A percentile compares a stretch with the other conserved stretches of the same genome.
Evolutionary conservation across 2,113 vertebrate species (phyloP).

Genomic region (Cervus canadensis): DNA sequence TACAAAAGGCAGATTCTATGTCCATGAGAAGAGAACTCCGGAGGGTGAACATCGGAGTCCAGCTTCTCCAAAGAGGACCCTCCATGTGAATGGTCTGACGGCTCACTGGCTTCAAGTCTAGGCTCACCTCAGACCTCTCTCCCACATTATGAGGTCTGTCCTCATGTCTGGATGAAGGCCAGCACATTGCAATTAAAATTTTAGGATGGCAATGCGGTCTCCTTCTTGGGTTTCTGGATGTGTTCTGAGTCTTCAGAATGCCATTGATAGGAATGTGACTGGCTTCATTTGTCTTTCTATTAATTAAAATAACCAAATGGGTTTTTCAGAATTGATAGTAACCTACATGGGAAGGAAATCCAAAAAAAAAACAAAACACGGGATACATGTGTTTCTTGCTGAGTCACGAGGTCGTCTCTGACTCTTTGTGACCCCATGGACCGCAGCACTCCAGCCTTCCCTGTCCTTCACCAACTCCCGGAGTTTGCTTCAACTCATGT

Average conservation of each 20-base stretch:
- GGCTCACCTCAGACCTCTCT: rapidly evolving
- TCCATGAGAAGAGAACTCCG: rapidly evolving
- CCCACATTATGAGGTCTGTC: rapidly evolving
- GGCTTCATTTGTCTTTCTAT: rapidly evolving
- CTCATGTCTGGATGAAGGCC: rapidly evolving
- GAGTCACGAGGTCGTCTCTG: rapidly evolving
- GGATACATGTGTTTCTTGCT: neutral
- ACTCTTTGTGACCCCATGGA: neutral
- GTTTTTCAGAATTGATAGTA: neutral
- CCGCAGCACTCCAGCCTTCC: neutral
- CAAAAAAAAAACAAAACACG: neutral
- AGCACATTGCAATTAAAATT: rapidly evolving
- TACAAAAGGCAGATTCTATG: rapidly evolving
- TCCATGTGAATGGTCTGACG: rapidly evolving
- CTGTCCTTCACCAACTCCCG: neutral
- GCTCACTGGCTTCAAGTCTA: rapidly evolving
- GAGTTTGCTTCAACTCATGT: neutral
- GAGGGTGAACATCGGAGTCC: rapidly evolving
- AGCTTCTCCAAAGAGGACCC: neutral
- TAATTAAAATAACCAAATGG: neutral
- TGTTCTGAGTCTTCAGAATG: neutral
- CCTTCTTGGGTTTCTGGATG: rapidly evolving
- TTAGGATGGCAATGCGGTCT: rapidly evolving
- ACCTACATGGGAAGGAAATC: neutral
- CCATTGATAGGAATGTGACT: too few species aligned